phyloP scores from a whole-genome alignment of 2,113 vertebrate genomes.

The Eretmochelys imbricata region DNA sequence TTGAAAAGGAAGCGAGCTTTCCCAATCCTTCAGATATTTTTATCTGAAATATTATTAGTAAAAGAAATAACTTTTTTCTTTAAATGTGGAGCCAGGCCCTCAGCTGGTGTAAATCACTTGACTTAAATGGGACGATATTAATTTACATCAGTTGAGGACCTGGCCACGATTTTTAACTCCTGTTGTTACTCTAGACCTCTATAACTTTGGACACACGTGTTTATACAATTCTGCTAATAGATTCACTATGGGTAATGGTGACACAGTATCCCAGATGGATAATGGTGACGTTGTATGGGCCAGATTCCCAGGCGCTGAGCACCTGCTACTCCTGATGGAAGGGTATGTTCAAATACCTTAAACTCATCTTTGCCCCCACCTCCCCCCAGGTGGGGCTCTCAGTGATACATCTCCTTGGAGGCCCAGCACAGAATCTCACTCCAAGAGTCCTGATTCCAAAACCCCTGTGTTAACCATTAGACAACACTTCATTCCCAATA shows the following conservation, averaged over 20 bases:
- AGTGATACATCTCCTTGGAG: not conserved
- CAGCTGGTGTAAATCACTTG: not conserved
- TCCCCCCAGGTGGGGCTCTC: not conserved
- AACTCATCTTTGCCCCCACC: fast-evolving
- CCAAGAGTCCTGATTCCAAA: not conserved
- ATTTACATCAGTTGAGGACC: not conserved
- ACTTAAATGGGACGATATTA: not conserved
- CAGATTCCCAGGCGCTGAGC: not conserved
- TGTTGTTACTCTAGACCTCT: not conserved
- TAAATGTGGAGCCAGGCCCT: not conserved
- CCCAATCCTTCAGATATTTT: not conserved
- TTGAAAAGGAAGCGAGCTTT: not conserved
- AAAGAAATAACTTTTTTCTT: not conserved
- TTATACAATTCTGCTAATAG: not conserved
- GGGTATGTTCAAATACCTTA: not conserved
- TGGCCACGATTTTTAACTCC: not conserved
- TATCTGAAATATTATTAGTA: not conserved
- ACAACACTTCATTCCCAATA: not conserved
- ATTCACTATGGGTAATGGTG: not conserved
- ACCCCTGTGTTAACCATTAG: fast-evolving
- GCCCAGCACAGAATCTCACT: not conserved
- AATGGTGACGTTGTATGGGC: not conserved
- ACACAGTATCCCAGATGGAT: too few relatives aligned
- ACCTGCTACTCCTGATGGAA: not conserved
- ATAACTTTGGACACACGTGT: not conserved